phyloP scores from a whole-genome alignment of 2,888 invertebrate species.

The Scrobipalpa atriplicella region DNA sequence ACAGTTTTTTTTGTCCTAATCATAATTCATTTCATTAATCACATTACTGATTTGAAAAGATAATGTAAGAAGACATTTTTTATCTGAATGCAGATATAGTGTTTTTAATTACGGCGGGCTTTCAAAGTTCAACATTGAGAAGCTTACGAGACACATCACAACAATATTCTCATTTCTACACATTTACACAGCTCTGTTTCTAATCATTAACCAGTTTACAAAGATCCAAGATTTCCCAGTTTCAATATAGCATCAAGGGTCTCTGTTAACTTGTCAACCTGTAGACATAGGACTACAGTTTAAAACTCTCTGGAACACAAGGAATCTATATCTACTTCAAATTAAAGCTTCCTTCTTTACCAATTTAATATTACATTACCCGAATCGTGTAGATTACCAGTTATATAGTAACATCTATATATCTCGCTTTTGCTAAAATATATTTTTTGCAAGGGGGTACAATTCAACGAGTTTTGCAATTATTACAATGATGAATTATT shows the following conservation, averaged over 20 bases:
- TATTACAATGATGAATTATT: background rate
- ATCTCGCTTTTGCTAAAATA: constrained; percentile 24
- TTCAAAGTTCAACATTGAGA: constrained; percentile 4
- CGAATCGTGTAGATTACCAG: constrained; percentile 25
- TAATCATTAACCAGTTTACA: constrained; percentile 1
- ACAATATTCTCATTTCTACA: constrained; percentile 9
- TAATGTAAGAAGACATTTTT: background rate
- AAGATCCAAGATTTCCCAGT: constrained; percentile 2
- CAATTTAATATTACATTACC: constrained; percentile 50
- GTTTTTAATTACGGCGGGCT: background rate
- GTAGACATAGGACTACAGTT: constrained; percentile 50
- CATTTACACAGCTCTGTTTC: constrained; percentile 7
- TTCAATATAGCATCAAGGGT: constrained; percentile 35
- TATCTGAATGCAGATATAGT: background rate
- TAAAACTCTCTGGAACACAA: constrained; percentile 72
- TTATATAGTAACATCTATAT: constrained; percentile 14
- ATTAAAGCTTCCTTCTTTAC: constrained; percentile 81
- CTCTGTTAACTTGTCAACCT: constrained; percentile 28
- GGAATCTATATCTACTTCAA: constrained; percentile 74
- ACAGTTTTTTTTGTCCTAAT: no score
- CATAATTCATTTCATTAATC: no score
- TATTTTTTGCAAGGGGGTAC: constrained; percentile 32
- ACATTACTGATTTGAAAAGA: no score
- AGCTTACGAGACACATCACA: constrained; percentile 18
- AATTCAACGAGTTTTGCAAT: constrained; percentile 12